These are phyloP conservation scores for Montipora capitata DNA, from an alignment of 92 coral and sea anemone species.

Conservation along the genomic window DNA sequence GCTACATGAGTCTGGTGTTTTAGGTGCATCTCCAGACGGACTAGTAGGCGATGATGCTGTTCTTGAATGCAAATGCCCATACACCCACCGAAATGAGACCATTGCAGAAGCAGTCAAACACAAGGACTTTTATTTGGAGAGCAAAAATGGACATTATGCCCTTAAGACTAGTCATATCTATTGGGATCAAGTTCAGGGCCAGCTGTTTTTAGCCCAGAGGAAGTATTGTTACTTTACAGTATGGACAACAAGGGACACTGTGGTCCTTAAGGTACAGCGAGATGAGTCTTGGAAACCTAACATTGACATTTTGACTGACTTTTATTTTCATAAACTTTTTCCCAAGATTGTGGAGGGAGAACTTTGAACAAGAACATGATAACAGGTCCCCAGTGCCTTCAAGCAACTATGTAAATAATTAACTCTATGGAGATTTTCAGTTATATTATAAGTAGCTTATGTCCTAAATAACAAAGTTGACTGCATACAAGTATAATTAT, in stretches of 20 bases:
- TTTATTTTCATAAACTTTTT: slow-evolving; percentile 46
- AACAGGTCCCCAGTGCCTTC: no score
- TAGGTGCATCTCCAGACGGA: slow-evolving; percentile 71
- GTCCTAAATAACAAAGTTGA: no score
- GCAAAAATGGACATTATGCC: slow-evolving; percentile 18
- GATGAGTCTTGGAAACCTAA: slow-evolving; percentile 52
- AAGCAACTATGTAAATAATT: no score
- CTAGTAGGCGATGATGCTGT: slow-evolving; percentile 54
- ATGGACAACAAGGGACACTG: slow-evolving; percentile 45
- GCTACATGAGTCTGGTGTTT: slow-evolving; percentile 42
- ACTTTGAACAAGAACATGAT: slow-evolving; percentile 30
- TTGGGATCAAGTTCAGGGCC: slow-evolving; percentile 69
- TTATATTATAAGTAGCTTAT: no score
- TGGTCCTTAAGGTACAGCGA: slow-evolving; percentile 6
- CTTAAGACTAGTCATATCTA: slow-evolving; percentile 48
- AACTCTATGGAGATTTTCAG: no score
- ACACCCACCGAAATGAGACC: slow-evolving; percentile 38
- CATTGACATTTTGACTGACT: slow-evolving; percentile 49
- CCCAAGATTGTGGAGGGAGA: slow-evolving; percentile 66
- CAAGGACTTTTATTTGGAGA: slow-evolving; percentile 34
- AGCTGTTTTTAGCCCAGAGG: slow-evolving; percentile 36
- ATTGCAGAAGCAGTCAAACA: slow-evolving; percentile 36
- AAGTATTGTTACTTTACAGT: slow-evolving; percentile 44
- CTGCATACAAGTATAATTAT: no score
- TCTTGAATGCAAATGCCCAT: slow-evolving; percentile 54